A percentile compares a stretch with the other conserved stretches of the same genome.
phyloP scores from a whole-genome alignment of 2,113 vertebrate genomes.

The Tychaedon coryphoeus region DNA sequence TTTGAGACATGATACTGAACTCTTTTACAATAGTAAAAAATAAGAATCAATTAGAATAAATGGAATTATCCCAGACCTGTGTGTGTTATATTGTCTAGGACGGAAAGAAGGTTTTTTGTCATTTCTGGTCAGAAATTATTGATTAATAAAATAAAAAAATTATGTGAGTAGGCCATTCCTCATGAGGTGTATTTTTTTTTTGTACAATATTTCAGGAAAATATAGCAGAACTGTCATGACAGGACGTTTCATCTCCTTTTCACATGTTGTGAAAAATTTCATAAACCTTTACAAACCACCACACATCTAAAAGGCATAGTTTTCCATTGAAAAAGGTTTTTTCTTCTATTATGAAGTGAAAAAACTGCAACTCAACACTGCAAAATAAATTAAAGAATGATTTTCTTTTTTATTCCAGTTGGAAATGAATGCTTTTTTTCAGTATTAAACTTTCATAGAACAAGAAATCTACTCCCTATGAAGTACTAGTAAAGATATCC shows the following conservation, averaged over 20 bases:
- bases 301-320: not conserved
- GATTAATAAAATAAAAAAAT: not conserved
- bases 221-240: not conserved
- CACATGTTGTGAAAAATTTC: no score
- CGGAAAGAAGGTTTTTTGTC: rapidly evolving
- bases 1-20: not conserved
- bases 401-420: not conserved
- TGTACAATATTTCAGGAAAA: not conserved
- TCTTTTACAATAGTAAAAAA: not conserved
- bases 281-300: no score
- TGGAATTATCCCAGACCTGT: not conserved
- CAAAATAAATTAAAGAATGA: not conserved
- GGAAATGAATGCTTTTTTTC: not conserved
- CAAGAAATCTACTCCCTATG: not conserved
- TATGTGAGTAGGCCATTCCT: not conserved
- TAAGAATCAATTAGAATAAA: not conserved
- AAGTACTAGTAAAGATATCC: not conserved
- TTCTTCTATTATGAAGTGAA: not conserved
- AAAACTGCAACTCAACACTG: not conserved
- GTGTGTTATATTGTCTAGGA: not conserved
- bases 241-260: not conserved
- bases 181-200: not conserved
- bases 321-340: not conserved
- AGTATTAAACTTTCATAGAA: not conserved
- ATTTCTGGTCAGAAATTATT: not conserved